Evolutionary conservation across 1,140 invertebrate genomes (phyloP), one percentile per base, ranked within the genome.

Genomic region (Amphibalanus amphitrite): DNA sequence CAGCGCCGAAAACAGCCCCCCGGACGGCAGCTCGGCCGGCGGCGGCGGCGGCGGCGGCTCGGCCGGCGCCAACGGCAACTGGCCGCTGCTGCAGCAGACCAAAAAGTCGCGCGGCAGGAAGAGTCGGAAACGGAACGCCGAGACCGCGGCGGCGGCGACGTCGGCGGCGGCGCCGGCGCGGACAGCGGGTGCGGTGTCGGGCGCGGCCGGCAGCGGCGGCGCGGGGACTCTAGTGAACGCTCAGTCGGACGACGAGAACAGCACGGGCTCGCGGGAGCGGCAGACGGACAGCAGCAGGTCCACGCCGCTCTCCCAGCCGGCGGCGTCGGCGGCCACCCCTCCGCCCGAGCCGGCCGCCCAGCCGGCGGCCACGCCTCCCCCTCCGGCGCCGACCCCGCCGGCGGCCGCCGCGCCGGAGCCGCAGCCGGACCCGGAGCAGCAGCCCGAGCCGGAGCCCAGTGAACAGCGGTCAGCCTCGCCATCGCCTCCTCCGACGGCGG

Each of bases 261-360:
- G 23, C 47, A 29, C 71, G 74, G 70, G 64, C 69, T 72, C 69
- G 64, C 40, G 75, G 72, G 80, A 76, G 76, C 79, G 80, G 75
- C 79, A 81, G 78, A 82, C 80, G 76, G 86, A 89, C 79, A 88
- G 89, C 79, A 87, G 75, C 79, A 79, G 72, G 82, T 81, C 75
- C 80, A 81, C 70, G 79, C 80, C 71, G 81, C 79, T 75, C 79
- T 79, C 80, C 72, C 76, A 77, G 74, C 38, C 69, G 1, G 68
- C 69, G 26, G 69, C 33, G 15, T 15, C 33, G 33, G 73, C 70
- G 72, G 72, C 40, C 69, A 71, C 47, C 75, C 72, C 33, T 29
- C 71, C 65, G 73, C 67, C 23, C 70, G 70, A 13, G 70, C 40
- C 29, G 69, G 70, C 33, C 33, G 33, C 15, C 33, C 33, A 38